These are phyloP conservation scores for Syngnathus rostellatus DNA, from an alignment of 2,797 vertebrate genomes.

Conservation along the genomic window DNA sequence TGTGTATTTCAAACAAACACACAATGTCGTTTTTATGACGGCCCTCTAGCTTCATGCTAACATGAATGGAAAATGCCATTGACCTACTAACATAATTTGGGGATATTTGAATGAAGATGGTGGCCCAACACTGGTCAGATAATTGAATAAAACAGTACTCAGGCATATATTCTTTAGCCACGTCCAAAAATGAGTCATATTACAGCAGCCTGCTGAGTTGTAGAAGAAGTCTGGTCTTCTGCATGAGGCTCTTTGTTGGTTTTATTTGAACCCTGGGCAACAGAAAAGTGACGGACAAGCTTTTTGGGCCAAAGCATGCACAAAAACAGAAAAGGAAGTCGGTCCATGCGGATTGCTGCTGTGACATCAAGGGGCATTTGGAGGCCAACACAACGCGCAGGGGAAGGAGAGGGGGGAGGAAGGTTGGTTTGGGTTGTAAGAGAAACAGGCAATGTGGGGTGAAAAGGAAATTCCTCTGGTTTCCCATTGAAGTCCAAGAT, in stretches of 20 bases:
- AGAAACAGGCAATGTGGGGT: conserved; percentile 52
- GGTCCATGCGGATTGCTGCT: not conserved
- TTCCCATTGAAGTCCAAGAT: conserved; percentile 59
- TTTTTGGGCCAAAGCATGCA: not conserved
- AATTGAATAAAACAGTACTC: no score
- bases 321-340: not conserved
- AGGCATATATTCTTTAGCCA: no score
- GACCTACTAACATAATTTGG: no score
- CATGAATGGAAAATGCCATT: no score
- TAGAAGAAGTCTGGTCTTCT: no score
- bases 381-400: not conserved
- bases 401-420: conserved; percentile 21
- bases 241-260: not conserved
- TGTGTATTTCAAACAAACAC: no score
- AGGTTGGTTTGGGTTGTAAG: conserved; percentile 19
- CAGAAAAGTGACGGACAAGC: not conserved
- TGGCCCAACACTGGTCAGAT: no score
- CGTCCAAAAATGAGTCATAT: no score
- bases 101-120: no score
- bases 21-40: no score
- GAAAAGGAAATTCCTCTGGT: conserved; percentile 68
- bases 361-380: conserved; percentile 4
- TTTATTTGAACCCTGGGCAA: not conserved
- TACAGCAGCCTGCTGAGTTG: no score
- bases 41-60: no score